These are phyloP conservation scores for Leptestheria dahalacensis DNA, from an alignment of 1,140 invertebrate genomes.

Conservation along the genomic window DNA sequence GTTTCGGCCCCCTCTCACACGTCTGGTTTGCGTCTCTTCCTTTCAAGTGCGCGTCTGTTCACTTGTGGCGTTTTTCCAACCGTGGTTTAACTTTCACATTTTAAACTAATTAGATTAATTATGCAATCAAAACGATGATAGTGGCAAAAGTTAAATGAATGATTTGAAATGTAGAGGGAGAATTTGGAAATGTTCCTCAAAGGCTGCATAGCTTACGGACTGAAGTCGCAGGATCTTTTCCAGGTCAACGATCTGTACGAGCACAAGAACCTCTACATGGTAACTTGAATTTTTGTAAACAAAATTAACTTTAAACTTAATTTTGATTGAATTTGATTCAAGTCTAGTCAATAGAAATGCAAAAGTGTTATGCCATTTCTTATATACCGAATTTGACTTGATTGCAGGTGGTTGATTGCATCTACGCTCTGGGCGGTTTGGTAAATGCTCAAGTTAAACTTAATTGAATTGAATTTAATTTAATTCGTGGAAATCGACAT, in stretches of 20 bases:
- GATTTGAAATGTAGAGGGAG: slow-evolving; percentile 33
- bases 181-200: slow-evolving; percentile 49
- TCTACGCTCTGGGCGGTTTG: slow-evolving; percentile 28
- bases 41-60: no score
- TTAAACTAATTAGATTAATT: no score
- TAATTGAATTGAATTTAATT: slow-evolving; percentile 1
- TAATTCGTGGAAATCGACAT: background rate
- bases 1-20: background rate
- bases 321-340: no score
- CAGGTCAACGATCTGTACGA: slow-evolving; percentile 50
- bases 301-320: no score
- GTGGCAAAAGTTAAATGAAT: background rate
- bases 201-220: slow-evolving; percentile 39
- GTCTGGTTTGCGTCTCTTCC: background rate
- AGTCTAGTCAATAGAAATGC: no score
- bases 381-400: no score
- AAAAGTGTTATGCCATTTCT: no score
- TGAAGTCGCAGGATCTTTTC: slow-evolving; percentile 42
- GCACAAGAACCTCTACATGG: slow-evolving; percentile 43
- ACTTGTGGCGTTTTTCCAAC: no score
- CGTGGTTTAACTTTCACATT: no score
- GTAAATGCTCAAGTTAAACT: slow-evolving; percentile 24
- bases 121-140: no score
- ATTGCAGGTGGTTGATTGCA: slow-evolving; percentile 30
- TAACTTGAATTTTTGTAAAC: slow-evolving; percentile 22